Evolutionary conservation across 2,797 vertebrate species (phyloP), one percentile per base, ranked within the genome.

Genomic region (Sparus aurata): DNA sequence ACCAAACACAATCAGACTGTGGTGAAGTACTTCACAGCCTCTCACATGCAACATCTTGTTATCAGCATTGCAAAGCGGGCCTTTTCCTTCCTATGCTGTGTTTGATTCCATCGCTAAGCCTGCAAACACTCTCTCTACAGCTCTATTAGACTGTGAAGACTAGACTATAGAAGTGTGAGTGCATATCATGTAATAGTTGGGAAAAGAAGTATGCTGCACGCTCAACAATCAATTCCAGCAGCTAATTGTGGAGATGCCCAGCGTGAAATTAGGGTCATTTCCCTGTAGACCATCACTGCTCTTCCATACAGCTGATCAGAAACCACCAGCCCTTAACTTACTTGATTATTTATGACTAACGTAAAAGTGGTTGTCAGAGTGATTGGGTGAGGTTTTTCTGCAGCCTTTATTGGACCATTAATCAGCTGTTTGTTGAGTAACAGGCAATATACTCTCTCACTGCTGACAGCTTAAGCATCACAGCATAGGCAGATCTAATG

Each of bases 291-390:
- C 15, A 55, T 17, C 38, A 3, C 60, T 74, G 22, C 12, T 2
- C 16, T n/a, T 69, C 43, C 22, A 71, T 73, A 7, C 34, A 54
- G 70, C 52, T 77, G 3, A 79, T 79, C n/a, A 67, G 68, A 78
- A 85, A 46, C n/a, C 25, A 52, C 25, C 27, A 45, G 15, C 62
- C n/a, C 45, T 59, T n/a, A 27, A 70, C 64, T 43, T 45, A 60
- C 38, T 57, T 58, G 34, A 76, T 80, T 76, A 85, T 84, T 85
- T 75, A 84, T 75, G 60, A 77, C 25, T 43, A 69, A 60, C 2
- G 13, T 59, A 73, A 30, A 76, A 76, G 70, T 75, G 38, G 74
- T 61, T 34, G 85, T 89, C 67, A 74, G 50, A 73, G 5, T 59
- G 69, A 76, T 55, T 50, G 54, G 59, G 62, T 65, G 41, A 54